Evolutionary conservation across 2,888 invertebrate species (phyloP).

Genomic region (Cheilosia pagana): DNA sequence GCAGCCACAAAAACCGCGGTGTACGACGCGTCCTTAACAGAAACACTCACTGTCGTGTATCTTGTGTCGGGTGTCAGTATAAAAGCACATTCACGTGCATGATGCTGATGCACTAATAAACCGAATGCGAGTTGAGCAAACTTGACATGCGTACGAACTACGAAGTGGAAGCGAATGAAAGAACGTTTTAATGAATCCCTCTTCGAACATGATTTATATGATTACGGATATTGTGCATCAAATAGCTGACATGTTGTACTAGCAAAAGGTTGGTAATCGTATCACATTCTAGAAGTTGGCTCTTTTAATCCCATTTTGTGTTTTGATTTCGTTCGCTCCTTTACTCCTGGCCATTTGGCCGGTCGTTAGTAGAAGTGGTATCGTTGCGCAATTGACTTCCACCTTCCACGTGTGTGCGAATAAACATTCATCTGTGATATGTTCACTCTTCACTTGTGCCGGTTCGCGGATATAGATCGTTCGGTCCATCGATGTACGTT

Average conservation of each 20-base stretch:
- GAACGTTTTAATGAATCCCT: constrained; percentile 58
- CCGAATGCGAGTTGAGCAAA: constrained; percentile 67
- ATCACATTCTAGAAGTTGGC: constrained; percentile 54
- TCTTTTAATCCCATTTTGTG: constrained; percentile 33
- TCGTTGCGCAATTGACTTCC: constrained; percentile 7
- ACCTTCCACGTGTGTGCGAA: constrained; percentile 34
- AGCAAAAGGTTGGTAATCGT: constrained; percentile 64
- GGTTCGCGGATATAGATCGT: constrained; percentile 39
- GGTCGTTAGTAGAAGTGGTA: constrained; percentile 1
- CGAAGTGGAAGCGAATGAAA: constrained; percentile 56
- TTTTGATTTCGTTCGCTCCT: constrained; percentile 1
- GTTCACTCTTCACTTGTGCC: constrained; percentile 30
- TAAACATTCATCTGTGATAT: constrained; percentile 38
- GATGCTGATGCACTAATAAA: constrained; percentile 61
- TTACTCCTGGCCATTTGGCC: background rate
- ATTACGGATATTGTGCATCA: constrained; percentile 71
- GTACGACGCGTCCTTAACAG: constrained; percentile 41
- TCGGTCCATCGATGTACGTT: constrained; percentile 53
- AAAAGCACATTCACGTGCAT: constrained; percentile 54
- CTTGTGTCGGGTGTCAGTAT: constrained; percentile 65
- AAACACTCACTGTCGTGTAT: constrained; percentile 60
- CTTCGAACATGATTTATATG: constrained; percentile 68
- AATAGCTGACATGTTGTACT: constrained; percentile 68
- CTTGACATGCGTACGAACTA: constrained; percentile 67
- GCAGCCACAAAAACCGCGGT: constrained; percentile 21